Evolutionary conservation across 2,888 invertebrate species (phyloP), one percentile per base, ranked within the genome.

Genomic region (Mesorhabditis belari): DNA sequence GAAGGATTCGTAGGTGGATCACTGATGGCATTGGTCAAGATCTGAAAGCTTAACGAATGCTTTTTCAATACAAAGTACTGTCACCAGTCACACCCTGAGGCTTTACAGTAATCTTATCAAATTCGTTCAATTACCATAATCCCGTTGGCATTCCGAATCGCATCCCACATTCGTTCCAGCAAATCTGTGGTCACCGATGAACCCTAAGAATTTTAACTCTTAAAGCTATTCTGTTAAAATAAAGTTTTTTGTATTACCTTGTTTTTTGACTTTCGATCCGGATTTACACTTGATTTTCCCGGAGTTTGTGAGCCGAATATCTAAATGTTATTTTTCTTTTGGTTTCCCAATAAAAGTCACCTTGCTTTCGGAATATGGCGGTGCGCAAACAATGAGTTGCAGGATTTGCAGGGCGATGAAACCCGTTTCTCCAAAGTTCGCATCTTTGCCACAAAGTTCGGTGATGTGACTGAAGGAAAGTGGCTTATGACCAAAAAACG

Each of bases 141-240:
- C 2, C 95, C 96, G 82, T 95, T 95, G 81, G 92, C 93, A 0
- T 89, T 88, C 65, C 95, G 85, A 0, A 94, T 89, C 72, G 90
- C 90, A 82, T 92, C 91, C 95, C 96, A 96, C 54, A 96, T 88
- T 80, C 89, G 90, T 81, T 89, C 88, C 66, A 94, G 88, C 3
- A 93, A 86, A 69, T 93, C 93, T n/a, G n/a, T n/a, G n/a, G n/a
- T n/a, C n/a, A n/a, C n/a, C n/a, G n/a, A n/a, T n/a, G n/a, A n/a
- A n/a, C n/a, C n/a, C n/a, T n/a, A n/a, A n/a, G n/a, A n/a, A n/a
- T n/a, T n/a, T n/a, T n/a, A n/a, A n/a, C n/a, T n/a, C n/a, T n/a
- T n/a, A n/a, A n/a, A n/a, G n/a, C n/a, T n/a, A n/a, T n/a, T n/a
- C n/a, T n/a, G n/a, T n/a, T n/a, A n/a, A n/a, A n/a, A n/a, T n/a